A percentile compares a stretch with the other conserved stretches of the same genome.
phyloP scores from a whole-genome alignment of 2,113 vertebrate genomes.

The Peromyscus maniculatus region DNA sequence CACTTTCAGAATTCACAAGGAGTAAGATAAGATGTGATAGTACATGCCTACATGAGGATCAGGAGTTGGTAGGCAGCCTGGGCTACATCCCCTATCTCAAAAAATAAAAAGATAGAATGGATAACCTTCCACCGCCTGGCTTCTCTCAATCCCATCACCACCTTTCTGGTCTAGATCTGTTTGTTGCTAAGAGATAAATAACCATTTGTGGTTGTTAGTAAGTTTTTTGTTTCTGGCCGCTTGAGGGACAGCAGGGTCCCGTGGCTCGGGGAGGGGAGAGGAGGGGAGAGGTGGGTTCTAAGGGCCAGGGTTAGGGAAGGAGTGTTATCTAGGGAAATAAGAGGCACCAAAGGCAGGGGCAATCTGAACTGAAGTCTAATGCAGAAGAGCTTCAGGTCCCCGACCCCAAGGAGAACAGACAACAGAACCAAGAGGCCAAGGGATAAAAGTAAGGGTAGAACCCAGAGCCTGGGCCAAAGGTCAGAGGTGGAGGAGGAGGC shows the following conservation, averaged over 20 bases:
- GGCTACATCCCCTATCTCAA: background rate
- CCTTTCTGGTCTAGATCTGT: background rate
- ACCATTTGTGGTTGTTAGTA: background rate
- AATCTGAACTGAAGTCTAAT: background rate
- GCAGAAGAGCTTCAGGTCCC: background rate
- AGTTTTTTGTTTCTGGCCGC: background rate
- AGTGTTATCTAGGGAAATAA: background rate
- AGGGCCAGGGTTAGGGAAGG: background rate
- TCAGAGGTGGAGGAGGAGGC: background rate
- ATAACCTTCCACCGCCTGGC: background rate
- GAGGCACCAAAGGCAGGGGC: background rate
- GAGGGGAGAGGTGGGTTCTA: background rate
- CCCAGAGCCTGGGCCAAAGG: rapidly evolving
- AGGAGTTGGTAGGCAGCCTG: background rate
- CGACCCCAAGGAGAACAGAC: background rate
- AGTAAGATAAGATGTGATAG: too few relatives aligned
- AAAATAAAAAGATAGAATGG: background rate
- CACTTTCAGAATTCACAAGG: background rate
- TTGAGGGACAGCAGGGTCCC: background rate
- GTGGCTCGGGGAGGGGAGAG: background rate
- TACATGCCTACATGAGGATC: background rate
- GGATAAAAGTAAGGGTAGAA: background rate
- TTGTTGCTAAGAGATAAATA: background rate
- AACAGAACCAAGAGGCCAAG: background rate
- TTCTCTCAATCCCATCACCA: background rate